Base-by-base conservation (phyloP, 2,113 vertebrate genomes). In the Centropus unirufus region DNA sequence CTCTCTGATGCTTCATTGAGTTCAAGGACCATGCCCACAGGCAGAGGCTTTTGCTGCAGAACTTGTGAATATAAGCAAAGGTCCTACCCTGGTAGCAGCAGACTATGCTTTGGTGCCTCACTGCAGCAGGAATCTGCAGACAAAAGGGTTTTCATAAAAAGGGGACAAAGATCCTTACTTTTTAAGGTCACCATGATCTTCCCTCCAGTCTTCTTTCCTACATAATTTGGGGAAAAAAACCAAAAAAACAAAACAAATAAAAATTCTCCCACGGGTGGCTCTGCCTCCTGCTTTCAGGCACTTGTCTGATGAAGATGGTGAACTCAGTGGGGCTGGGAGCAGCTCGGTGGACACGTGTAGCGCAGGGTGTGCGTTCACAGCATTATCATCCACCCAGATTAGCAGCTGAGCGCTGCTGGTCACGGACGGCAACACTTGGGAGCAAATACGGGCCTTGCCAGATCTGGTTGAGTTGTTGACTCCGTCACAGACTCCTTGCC, bases 31-130 rank as follows among this genome's bases (percentile, higher is more conserved):
- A 30, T 39, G 88, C 95, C 92, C 59, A 80, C 5, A 42, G 55
- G 51, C 89, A 51, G 44, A 94, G 47, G 75, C 10, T 39, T 96
- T 96, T 90, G 84, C 83, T 94, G 92, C 17, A 9, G 87, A 94
- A 83, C 32, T 93, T 78, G 81, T 96, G 95, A 97, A 97, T 87
- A 90, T 83, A 23, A 11, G 95, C 91, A 96, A 49, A 49, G 66
- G 66, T 74, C 84, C 77, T 90, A 9, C 27, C 19, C 51, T 57
- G 40, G 39, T 22, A 57, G 67, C 85, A 92, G 73, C 83, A 75
- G 92, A 95, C 68, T 79, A 85, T 81, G 64, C 66, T 96, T 95
- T 23, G 21, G 79, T 80, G 89, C 88, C 84, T 94, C 92, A 95
- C 81, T 96, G 69, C 84, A 92, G 84, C 85, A 91, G 78, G 68